phyloP scores from a whole-genome alignment of 2,888 invertebrate species.

The Leuctra nigra region DNA sequence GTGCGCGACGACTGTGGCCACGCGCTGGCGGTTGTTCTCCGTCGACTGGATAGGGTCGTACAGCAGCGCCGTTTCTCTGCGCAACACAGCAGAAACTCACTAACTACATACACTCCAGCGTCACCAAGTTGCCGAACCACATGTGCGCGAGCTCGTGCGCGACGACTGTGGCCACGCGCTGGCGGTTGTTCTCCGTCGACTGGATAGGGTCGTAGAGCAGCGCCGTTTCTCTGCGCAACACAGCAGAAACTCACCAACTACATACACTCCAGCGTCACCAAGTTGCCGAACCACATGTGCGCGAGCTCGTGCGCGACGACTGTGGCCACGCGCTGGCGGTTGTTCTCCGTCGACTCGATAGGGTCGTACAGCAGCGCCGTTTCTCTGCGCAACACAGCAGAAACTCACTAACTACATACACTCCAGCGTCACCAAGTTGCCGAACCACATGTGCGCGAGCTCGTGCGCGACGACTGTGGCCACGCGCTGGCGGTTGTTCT shows the following conservation, averaged over 20 bases:
- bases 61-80: conserved; percentile 42
- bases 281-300: conserved; percentile 46
- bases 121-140: conserved; percentile 44
- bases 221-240: conserved; percentile 49
- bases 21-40: conserved; percentile 23
- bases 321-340: conserved; percentile 29
- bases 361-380: conserved; percentile 45
- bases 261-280: conserved; percentile 38
- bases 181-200: conserved; percentile 28
- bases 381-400: too few relatives aligned
- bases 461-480: conserved; percentile 45
- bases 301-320: too few relatives aligned
- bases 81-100: too few relatives aligned
- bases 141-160: conserved; percentile 52
- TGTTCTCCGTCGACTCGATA: conserved; percentile 32
- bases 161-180: conserved; percentile 33
- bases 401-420: too few relatives aligned
- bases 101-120: too few relatives aligned
- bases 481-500: conserved; percentile 27
- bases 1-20: conserved; percentile 41
- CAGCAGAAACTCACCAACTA: too few relatives aligned
- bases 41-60: conserved; percentile 43
- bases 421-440: conserved; percentile 40
- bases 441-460: conserved; percentile 50
- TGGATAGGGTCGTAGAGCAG: conserved; percentile 42